phyloP scores from a whole-genome alignment of 2,888 invertebrate species.

The Tuta absoluta region DNA sequence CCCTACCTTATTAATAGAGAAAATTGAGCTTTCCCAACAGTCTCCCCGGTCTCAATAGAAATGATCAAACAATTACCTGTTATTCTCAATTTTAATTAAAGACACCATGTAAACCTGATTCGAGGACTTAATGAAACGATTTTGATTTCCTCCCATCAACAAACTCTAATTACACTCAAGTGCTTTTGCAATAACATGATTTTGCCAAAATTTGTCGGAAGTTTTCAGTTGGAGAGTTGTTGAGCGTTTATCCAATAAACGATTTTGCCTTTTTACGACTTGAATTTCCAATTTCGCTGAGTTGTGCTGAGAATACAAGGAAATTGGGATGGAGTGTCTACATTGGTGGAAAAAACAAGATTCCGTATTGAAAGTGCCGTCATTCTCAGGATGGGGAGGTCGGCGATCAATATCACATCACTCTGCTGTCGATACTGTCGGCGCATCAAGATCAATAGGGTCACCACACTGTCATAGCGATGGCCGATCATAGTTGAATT shows the following conservation, averaged over 20 bases:
- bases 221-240: conserved; percentile 1
- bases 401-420: background rate
- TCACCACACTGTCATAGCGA: too few relatives aligned
- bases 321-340: background rate
- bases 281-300: conserved; percentile 1
- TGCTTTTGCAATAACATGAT: background rate
- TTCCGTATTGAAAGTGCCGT: background rate
- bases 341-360: background rate
- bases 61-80: background rate
- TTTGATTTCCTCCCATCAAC: background rate
- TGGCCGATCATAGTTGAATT: too few relatives aligned
- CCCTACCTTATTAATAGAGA: background rate
- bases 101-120: conserved; percentile 1
- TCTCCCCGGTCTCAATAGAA: background rate
- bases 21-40: background rate
- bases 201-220: background rate
- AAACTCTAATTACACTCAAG: conserved; percentile 9
- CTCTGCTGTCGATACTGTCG: background rate
- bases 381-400: background rate
- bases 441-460: too few relatives aligned
- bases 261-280: background rate
- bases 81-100: background rate
- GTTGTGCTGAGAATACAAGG: conserved; percentile 1
- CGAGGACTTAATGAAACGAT: background rate
- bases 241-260: background rate